phyloP scores from a whole-genome alignment of 2,113 vertebrate genomes.

The Bagarius yarrelli region DNA sequence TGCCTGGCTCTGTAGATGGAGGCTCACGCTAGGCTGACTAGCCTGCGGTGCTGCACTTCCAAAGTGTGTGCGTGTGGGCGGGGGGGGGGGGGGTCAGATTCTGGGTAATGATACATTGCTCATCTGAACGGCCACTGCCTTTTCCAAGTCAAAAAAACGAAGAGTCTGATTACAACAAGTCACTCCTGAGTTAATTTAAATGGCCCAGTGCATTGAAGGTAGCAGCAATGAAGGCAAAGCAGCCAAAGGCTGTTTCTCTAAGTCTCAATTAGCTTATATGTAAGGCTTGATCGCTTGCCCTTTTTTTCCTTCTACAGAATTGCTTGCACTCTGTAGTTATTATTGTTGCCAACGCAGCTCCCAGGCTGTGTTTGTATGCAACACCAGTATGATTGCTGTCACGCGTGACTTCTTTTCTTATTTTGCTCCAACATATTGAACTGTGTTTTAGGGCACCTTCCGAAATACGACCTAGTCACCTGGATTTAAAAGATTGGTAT shows the following conservation, averaged over 20 bases:
- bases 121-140: conserved; percentile 87
- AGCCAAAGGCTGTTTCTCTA: conserved; percentile 97
- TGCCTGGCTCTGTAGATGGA: conserved; percentile 91
- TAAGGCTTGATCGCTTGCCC: conserved; percentile 64
- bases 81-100: conserved; percentile 53
- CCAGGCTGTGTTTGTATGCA: conserved; percentile 63
- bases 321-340: conserved; percentile 22
- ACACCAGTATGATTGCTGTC: conserved; percentile 42
- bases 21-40: conserved; percentile 79
- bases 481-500: conserved; percentile 32
- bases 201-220: conserved; percentile 93
- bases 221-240: conserved; percentile 72
- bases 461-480: conserved; percentile 36
- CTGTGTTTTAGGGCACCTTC: conserved; percentile 41
- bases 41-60: conserved; percentile 85
- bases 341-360: conserved; percentile 58
- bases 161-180: conserved; percentile 91
- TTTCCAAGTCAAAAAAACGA: conserved; percentile 59
- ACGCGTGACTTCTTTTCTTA: conserved; percentile 44
- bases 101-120: conserved; percentile 92
- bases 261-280: conserved; percentile 91
- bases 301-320: conserved; percentile 74
- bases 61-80: too few relatives aligned
- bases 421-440: conserved; percentile 42
- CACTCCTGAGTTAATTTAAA: conserved; percentile 99